A percentile compares a stretch with the other conserved stretches of the same genome.
Evolutionary conservation across 2,113 vertebrate genomes (phyloP).

Genomic region (Gallinago paraguaiae): DNA sequence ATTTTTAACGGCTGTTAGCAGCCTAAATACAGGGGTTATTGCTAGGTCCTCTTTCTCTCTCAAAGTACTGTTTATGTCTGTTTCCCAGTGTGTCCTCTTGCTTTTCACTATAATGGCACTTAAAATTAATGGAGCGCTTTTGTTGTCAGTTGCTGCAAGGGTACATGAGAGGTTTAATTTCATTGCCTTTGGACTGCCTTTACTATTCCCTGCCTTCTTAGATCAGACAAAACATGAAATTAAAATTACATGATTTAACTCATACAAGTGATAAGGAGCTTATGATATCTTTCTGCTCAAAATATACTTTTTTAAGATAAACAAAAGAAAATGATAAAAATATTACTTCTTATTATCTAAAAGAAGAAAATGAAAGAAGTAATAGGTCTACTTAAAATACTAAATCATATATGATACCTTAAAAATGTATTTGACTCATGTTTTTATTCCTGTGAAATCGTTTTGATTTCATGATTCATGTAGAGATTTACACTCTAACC

Average conservation of each 20-base stretch:
- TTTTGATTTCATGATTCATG: neutral
- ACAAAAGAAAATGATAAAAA: neutral
- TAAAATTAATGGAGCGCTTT: neutral
- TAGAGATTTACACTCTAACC: neutral
- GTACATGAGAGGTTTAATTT: neutral
- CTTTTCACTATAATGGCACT: neutral
- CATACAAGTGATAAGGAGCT: neutral
- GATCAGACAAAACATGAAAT: neutral
- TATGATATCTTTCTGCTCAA: neutral
- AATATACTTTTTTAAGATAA: neutral
- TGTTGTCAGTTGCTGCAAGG: neutral
- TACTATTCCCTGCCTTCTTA: neutral
- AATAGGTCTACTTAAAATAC: neutral
- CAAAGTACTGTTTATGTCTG: neutral
- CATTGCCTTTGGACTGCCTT: neutral
- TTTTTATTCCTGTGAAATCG: neutral
- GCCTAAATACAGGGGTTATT: neutral
- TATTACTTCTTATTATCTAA: neutral
- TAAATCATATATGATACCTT: neutral
- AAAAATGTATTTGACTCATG: neutral
- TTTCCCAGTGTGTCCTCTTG: neutral
- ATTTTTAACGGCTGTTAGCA: neutral
- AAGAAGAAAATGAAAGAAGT: neutral
- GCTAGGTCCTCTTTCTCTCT: neutral
- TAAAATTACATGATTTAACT: neutral